phyloP scores from a whole-genome alignment of 2,888 invertebrate species.

The Dromius quadrimaculatus region DNA sequence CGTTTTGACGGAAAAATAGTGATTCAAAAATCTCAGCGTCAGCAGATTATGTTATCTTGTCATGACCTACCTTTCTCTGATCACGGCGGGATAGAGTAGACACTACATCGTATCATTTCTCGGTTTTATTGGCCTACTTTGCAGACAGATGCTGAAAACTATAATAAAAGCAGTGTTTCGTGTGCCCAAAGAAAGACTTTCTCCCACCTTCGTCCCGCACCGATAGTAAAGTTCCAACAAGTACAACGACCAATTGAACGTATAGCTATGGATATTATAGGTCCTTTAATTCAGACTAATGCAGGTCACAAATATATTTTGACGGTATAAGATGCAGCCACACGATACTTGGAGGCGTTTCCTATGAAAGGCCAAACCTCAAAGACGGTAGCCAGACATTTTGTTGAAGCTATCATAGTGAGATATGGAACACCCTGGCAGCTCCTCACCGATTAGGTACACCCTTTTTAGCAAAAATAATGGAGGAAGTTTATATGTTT shows the following conservation, averaged over 20 bases:
- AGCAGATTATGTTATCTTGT: too few relatives aligned
- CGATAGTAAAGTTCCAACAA: background rate
- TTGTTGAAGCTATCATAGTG: conserved; percentile 6
- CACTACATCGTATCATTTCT: too few relatives aligned
- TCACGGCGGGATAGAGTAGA: too few relatives aligned
- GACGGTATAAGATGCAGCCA: conserved; percentile 54
- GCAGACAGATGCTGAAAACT: too few relatives aligned
- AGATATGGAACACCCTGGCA: conserved; percentile 31
- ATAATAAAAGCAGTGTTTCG: too few relatives aligned
- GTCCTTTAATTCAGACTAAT: conserved; percentile 50
- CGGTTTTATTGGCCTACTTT: too few relatives aligned
- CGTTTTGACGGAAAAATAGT: too few relatives aligned
- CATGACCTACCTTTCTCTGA: too few relatives aligned
- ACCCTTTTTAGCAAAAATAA: conserved; percentile 29
- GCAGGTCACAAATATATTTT: conserved; percentile 54
- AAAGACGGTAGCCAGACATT: conserved; percentile 54
- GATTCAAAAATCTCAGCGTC: too few relatives aligned
- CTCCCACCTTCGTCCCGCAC: conserved; percentile 14
- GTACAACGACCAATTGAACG: conserved; percentile 49
- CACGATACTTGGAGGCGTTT: conserved; percentile 55
- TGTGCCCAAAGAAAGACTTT: conserved; percentile 52
- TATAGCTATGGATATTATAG: conserved; percentile 54
- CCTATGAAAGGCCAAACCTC: conserved; percentile 56
- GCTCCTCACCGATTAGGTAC: conserved; percentile 40
- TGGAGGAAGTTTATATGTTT: too few relatives aligned